phyloP scores from a whole-genome alignment of 2,888 invertebrate species.

The Eupithecia pulchellata region DNA sequence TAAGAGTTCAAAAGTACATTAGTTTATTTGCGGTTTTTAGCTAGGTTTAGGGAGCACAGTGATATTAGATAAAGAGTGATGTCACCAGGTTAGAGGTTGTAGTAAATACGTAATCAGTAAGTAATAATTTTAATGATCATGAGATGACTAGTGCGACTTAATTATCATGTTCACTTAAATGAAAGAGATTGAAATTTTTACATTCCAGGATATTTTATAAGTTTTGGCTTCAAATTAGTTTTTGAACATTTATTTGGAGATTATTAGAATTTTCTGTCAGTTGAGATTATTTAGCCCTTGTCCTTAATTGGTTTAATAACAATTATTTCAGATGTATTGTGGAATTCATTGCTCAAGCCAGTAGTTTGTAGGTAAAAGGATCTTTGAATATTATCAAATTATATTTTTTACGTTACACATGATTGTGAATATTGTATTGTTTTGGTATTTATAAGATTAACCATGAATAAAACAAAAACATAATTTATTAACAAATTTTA shows the following conservation, averaged over 20 bases:
- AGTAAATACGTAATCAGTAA: not conserved
- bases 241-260: not conserved
- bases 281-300: not conserved
- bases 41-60: slow-evolving; percentile 1
- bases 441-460: not conserved
- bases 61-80: slow-evolving; percentile 2
- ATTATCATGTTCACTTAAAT: not conserved
- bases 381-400: not conserved
- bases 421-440: not conserved
- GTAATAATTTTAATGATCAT: not conserved
- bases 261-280: not conserved
- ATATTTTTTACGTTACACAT: not conserved
- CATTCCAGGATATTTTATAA: not conserved
- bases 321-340: not conserved
- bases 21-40: not conserved
- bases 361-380: not conserved
- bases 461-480: not conserved
- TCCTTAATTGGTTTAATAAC: not conserved
- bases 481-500: slow-evolving; percentile 5
- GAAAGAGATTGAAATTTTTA: not conserved
- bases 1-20: slow-evolving; percentile 3
- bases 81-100: not conserved
- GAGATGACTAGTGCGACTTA: not conserved
- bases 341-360: not conserved
- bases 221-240: not conserved